Base-by-base conservation (phyloP, 2,113 vertebrate species). In the Rana temporaria region DNA sequence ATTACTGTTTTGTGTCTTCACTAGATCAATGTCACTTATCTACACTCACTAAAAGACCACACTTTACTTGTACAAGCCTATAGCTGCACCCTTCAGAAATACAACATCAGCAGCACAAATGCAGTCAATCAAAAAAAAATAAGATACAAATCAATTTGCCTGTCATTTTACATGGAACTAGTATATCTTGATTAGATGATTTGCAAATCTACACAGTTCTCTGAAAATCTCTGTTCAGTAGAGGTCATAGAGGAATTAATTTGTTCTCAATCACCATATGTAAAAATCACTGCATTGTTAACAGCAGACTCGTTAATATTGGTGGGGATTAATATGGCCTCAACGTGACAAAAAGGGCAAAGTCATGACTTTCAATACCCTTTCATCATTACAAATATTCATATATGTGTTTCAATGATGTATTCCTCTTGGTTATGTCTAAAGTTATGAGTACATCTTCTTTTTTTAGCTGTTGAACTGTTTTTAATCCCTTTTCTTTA, bases 1-100 rank as follows among this genome's bases (percentile, higher is more conserved):
- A 38, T 78, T 78, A 78, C 75, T 32, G 19, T 78, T 65, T 53
- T 42, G 52, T 65, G 38, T 24, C 62, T 64, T 78, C 42, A 30
- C 38, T 53, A 30, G 60, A 65, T 65, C 65, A 69, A 22, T 68
- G 32, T 53, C 42, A 67, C 12, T 18, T 79, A 53, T 66, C 38
- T 6, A 8, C 52, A 48, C 64, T 69, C 53, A 79, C n/a, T 18
- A 63, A 34, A 17, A n/a, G 65, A 65, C 52, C 24, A 67, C 20
- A 63, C 16, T 78, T 78, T 52, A 78, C n/a, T 48, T 78, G 52
- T 56, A 52, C 55, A 66, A 53, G 24, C 62, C 60, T 24, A 30
- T 78, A 78, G 65, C 66, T 5, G 30, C 19, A 67, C 26, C 16
- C 20, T 65, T 65, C 26, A 65, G 22, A 48, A 48, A 30, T 59